Conservation (phyloP, 1,140 invertebrate species). For the Apis laboriosa region DNA sequence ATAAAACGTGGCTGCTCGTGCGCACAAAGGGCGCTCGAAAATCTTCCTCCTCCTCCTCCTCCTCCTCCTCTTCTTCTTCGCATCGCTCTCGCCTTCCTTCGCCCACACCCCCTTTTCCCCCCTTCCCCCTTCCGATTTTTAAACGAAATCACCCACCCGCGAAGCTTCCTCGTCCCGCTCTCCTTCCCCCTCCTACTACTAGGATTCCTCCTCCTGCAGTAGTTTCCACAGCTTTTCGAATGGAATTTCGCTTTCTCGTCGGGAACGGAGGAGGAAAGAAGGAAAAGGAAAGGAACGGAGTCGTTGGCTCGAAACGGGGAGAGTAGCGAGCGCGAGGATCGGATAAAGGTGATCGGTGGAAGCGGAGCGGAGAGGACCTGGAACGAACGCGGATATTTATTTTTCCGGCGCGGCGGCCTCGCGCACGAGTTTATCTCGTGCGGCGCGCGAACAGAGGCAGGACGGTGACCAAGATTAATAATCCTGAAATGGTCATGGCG, state of each 20-base stretch:
- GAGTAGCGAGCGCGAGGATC: too few relatives aligned
- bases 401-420: constrained; percentile 28
- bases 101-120: background rate
- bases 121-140: too few relatives aligned
- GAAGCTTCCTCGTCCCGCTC: background rate
- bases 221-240: too few relatives aligned
- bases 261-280: too few relatives aligned
- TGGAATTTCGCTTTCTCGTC: too few relatives aligned
- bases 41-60: constrained; percentile 24
- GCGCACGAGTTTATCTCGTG: constrained; percentile 32
- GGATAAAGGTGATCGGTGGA: background rate
- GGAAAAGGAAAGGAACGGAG: too few relatives aligned
- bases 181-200: too few relatives aligned
- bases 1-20: constrained; percentile 60
- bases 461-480: constrained; percentile 58
- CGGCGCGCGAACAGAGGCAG: constrained; percentile 43
- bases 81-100: constrained; percentile 17
- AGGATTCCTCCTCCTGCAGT: background rate
- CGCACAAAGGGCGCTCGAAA: constrained; percentile 41
- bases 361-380: constrained; percentile 5
- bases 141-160: background rate
- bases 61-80: background rate
- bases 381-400: constrained; percentile 36
- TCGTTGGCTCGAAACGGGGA: too few relatives aligned
- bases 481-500: constrained; percentile 59